Base-by-base conservation (phyloP, 2,888 invertebrate genomes). In the Agrypnus murinus region DNA sequence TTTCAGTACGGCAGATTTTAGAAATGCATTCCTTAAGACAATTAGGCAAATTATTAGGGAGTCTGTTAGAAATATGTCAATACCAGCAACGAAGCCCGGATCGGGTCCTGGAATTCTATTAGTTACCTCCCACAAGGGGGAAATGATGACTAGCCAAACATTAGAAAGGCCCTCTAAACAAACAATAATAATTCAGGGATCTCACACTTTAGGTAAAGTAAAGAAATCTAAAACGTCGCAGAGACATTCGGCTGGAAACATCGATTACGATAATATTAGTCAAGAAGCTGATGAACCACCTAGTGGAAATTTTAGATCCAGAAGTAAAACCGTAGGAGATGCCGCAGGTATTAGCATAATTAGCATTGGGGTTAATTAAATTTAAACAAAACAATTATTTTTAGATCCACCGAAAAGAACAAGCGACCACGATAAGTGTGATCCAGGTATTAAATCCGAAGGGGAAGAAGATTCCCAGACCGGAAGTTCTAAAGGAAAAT, bases 21-120 rank as follows among this genome's bases (percentile, higher is more conserved):
- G 98, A 78, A 97, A 97, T 86, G 97, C 97, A 77, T 98, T 98
- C 90, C 89, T 98, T 82, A 96, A 97, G 87, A 98, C 97, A 69
- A 98, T 98, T 81, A 90, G 98, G 65, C 98, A 98, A 87, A 98
- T 98, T 77, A 98, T 98, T 81, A 92, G 98, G 75, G 98, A 98
- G 87, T 97, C 97, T 71, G 98, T 98, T 48, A 91, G 97, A 80
- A 97, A 97, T 86, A 98, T 98, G 98, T 95, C 95, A 81, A 93
- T 98, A 86, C 97, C 97, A 65, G 90, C 92, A 79, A 89, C 91
- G 14, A 92, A 94, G 78, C 89, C 86, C 1, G 91, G 91, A 43
- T 84, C 87, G 57, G 89, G 89, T 43, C 86, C 86, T 1, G 86
- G 86, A 31, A 86, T 86, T 34, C 75, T 85, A 8, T 77, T 86